Conservation (phyloP, 2,888 invertebrate genomes). For the Tinea semifulvella region DNA sequence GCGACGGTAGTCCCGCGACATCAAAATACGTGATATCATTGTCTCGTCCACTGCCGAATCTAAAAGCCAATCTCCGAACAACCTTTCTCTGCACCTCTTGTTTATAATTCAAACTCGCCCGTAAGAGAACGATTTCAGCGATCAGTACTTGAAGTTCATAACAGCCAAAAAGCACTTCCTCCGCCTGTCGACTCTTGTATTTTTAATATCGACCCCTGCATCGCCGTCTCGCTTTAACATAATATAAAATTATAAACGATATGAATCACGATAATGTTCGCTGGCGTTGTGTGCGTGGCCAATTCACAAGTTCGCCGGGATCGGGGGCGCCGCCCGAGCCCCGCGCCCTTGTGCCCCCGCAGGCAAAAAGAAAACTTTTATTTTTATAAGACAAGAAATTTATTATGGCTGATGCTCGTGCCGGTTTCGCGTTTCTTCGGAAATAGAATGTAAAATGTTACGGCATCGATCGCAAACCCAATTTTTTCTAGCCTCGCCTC, state of each 20-base stretch:
- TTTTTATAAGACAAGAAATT: slow-evolving; percentile 66
- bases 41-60: not conserved
- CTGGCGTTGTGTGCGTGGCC: slow-evolving; percentile 52
- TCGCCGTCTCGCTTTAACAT: slow-evolving; percentile 47
- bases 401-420: slow-evolving; percentile 59
- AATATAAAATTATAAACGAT: slow-evolving; percentile 67
- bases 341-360: slow-evolving; percentile 22
- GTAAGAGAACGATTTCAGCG: slow-evolving; percentile 22
- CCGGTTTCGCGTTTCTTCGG: slow-evolving; percentile 59
- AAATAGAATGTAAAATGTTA: slow-evolving; percentile 50
- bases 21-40: slow-evolving; percentile 4
- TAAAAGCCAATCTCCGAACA: not conserved
- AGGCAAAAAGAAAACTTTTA: slow-evolving; percentile 62
- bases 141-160: slow-evolving; percentile 54
- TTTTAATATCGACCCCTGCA: slow-evolving; percentile 50
- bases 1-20: slow-evolving; percentile 21
- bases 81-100: not conserved
- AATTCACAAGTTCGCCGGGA: slow-evolving; percentile 56
- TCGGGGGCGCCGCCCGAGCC: slow-evolving; percentile 10
- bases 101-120: slow-evolving; percentile 22
- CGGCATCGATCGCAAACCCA: slow-evolving; percentile 19
- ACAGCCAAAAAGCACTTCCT: slow-evolving; percentile 42
- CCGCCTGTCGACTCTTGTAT: slow-evolving; percentile 45
- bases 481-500: slow-evolving; percentile 9
- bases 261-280: slow-evolving; percentile 65